Evolutionary conservation across 2,888 invertebrate genomes (phyloP), one percentile per base, ranked within the genome.

Genomic region (Clostera curtula): DNA sequence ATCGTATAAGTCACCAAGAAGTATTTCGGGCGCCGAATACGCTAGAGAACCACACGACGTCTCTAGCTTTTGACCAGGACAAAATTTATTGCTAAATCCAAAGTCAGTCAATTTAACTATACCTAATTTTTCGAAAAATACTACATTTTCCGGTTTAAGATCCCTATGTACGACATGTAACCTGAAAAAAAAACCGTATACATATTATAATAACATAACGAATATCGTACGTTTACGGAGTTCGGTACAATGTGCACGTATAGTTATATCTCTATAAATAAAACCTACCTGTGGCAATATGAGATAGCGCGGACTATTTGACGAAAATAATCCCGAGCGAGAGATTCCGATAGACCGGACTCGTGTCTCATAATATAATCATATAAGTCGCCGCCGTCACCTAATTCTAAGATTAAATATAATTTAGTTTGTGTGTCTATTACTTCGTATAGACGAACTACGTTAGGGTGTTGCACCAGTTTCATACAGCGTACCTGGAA

Each of bases 361-460:
- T 96, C 96, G 74, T 97, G 96, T 66, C 93, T 91, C 93, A 97
- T 95, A 56, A 98, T 98, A 79, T 97, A 97, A 83, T 98, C 98
- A 79, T 98, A 98, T 57, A 99, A 90, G 85, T 99, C 98, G 23
- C 97, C 97, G 24, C 98, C 98, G 84, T 99, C 98, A 8, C 97
- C 99, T 59, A 98, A 85, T 85, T 99, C 99, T 65, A 99, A 86
- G 67, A 99, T 97, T 72, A 96, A 88, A 84, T 96, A 96, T 59
- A 98, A 87, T 84, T 99, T 98, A 40, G 97, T 97, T 72, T 97
- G 96, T 17, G 99, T 99, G 83, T 99, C 99, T 66, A 99, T 99
- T 40, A 99, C 98, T 87, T 99, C 98, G 83, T 99, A 99, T 25
- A 99, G 86, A 30, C 98, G 88, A 23, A 99, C 98, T 19, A 99